These are phyloP conservation scores for Neosilurus hyrtlii DNA, from an alignment of 2,797 vertebrate genomes.

Conservation along the genomic window DNA sequence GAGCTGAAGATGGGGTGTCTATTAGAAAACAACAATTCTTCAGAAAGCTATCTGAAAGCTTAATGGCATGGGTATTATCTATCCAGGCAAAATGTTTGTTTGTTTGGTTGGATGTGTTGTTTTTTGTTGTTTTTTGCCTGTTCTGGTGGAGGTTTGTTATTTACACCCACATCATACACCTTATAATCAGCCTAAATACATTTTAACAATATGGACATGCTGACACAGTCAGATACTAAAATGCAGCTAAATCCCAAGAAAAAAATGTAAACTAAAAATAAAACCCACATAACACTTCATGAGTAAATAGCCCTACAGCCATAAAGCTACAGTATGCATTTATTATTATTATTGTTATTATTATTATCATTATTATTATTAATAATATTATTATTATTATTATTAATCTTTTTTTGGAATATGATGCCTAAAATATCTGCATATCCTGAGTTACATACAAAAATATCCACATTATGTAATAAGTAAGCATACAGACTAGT, in stretches of 20 bases:
- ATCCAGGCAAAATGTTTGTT: background rate
- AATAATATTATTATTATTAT: no score
- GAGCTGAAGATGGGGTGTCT: slow-evolving; percentile 8
- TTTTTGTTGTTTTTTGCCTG: background rate
- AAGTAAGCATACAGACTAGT: background rate
- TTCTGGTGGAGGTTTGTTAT: background rate
- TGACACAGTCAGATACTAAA: background rate
- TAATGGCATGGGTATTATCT: background rate
- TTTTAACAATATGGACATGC: background rate
- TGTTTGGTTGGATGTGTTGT: background rate
- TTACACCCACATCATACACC: background rate
- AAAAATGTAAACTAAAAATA: background rate
- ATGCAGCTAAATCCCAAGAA: background rate
- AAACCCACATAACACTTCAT: background rate
- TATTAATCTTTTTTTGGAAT: background rate
- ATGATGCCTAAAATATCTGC: background rate
- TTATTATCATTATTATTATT: no score
- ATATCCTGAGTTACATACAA: background rate
- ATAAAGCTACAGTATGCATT: background rate
- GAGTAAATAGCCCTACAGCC: background rate
- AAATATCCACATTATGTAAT: background rate
- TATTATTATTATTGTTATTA: no score
- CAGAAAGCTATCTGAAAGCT: background rate
- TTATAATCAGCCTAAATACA: background rate
- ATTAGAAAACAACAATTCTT: slow-evolving; percentile 11